These are phyloP conservation scores for Crocidura indochinensis DNA, from an alignment of 2,797 vertebrate genomes.

Conservation along the genomic window DNA sequence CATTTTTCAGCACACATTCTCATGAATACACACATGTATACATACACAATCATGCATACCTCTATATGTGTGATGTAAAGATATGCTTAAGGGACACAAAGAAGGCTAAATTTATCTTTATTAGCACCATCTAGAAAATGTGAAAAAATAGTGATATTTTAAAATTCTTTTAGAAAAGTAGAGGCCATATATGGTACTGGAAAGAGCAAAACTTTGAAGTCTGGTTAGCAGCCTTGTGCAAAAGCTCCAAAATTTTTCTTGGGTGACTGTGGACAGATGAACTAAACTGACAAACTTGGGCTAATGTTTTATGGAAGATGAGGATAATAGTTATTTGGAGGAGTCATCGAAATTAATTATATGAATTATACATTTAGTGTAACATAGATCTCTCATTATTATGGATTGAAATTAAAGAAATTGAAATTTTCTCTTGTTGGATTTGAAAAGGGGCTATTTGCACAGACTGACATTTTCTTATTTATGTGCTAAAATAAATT, in stretches of 20 bases:
- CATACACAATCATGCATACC: fast-evolving
- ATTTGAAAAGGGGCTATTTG: slow-evolving; percentile 13
- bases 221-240: neutral
- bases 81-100: neutral
- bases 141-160: neutral
- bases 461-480: neutral
- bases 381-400: slow-evolving; percentile 6
- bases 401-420: slow-evolving; percentile 5
- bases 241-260: neutral
- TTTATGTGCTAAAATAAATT: slow-evolving; percentile 42
- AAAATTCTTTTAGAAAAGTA: neutral
- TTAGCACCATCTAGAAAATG: neutral
- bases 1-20: too few relatives aligned
- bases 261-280: neutral
- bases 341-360: neutral
- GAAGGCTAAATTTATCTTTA: neutral
- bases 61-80: neutral
- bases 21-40: too few relatives aligned
- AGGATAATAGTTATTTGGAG: neutral
- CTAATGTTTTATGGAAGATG: neutral
- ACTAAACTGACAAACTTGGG: neutral
- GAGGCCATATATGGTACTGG: fast-evolving
- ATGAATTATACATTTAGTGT: neutral
- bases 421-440: too few relatives aligned
- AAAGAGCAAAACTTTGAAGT: neutral